Evolutionary conservation across 1,140 invertebrate species (phyloP).

Genomic region (Hyles euphorbiae): DNA sequence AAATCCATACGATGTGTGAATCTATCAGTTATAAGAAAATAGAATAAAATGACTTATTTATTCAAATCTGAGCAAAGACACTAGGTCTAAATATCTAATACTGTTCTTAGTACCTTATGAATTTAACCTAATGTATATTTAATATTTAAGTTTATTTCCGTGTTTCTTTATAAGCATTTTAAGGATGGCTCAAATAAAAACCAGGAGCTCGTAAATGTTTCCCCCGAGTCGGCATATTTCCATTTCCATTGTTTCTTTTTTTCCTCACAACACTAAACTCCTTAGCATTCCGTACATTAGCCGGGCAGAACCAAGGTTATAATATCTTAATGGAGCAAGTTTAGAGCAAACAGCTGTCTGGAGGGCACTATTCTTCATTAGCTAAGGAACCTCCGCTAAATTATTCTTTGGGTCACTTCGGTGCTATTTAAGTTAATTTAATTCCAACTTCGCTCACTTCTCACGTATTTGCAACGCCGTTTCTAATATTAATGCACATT

Average conservation of each 20-base stretch:
- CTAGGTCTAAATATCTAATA: no score
- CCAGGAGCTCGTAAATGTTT: no score
- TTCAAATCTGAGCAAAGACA: no score
- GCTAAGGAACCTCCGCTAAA: slow-evolving; percentile 48
- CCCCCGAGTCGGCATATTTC: neutral
- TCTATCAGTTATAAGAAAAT: no score
- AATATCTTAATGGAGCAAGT: slow-evolving; percentile 70
- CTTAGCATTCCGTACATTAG: slow-evolving; percentile 21
- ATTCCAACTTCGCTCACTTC: slow-evolving; percentile 49
- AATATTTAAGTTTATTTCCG: no score
- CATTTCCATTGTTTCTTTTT: slow-evolving; percentile 11
- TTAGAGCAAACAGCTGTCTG: slow-evolving; percentile 51
- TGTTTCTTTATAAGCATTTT: no score
- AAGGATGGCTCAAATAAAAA: no score
- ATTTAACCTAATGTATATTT: no score
- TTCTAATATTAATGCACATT: slow-evolving; percentile 18
- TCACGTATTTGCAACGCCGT: slow-evolving; percentile 33
- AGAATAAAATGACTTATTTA: no score
- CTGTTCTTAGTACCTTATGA: no score
- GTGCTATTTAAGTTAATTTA: slow-evolving; percentile 65
- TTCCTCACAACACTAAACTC: slow-evolving; percentile 12
- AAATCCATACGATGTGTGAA: no score
- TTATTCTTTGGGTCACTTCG: slow-evolving; percentile 66
- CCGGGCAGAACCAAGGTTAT: slow-evolving; percentile 37
- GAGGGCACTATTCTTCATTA: slow-evolving; percentile 69